These are phyloP conservation scores for Cossypha caffra DNA, from an alignment of 2,797 vertebrate genomes.

Conservation along the genomic window DNA sequence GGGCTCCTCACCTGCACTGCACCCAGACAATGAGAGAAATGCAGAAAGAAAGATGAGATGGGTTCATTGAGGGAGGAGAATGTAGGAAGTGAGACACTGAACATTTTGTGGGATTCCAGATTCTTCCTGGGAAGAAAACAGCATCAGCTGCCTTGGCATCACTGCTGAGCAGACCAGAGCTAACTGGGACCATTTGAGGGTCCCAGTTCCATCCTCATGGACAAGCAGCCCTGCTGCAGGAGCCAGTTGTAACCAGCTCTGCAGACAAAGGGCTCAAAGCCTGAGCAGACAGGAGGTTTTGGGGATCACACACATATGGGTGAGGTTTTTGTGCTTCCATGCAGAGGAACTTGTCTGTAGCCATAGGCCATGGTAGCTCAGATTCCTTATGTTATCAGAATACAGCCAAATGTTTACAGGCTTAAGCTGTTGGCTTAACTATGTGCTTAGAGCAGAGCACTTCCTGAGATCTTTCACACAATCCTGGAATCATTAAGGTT, in stretches of 20 bases:
- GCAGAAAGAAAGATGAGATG: background rate
- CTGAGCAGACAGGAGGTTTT: background rate
- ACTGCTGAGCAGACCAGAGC: background rate
- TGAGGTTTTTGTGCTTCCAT: background rate
- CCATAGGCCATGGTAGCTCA: background rate
- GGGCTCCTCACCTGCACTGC: fast-evolving
- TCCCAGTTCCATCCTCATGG: background rate
- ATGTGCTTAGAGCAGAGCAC: background rate
- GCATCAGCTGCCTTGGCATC: background rate
- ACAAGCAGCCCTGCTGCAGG: background rate
- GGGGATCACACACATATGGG: background rate
- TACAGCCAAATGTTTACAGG: background rate
- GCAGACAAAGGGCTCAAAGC: conserved; percentile 13
- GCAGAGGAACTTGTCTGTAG: background rate
- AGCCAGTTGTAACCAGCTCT: background rate
- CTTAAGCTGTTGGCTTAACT: background rate
- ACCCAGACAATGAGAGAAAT: fast-evolving
- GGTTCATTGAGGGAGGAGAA: background rate
- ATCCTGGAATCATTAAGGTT: background rate
- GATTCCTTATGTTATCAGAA: background rate
- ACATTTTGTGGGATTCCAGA: background rate
- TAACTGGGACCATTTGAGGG: background rate
- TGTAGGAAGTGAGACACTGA: fast-evolving
- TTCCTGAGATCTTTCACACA: background rate
- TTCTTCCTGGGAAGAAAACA: background rate